Conservation (phyloP, 1,140 invertebrate species). For the Aphelinus certus region DNA sequence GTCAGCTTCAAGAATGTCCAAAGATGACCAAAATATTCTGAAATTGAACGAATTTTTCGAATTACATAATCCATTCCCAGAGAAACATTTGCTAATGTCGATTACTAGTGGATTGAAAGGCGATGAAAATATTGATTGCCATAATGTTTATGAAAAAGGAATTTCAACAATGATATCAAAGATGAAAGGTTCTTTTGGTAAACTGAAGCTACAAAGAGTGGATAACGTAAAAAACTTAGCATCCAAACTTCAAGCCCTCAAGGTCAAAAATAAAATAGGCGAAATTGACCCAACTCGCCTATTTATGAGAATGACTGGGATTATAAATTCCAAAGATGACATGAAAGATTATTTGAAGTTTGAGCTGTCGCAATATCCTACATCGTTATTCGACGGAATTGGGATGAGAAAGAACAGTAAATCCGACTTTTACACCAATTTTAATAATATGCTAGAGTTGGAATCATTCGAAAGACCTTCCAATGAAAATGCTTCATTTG, state of each 20-base stretch:
- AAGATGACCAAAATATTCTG: constrained; percentile 44
- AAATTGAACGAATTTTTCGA: constrained; percentile 46
- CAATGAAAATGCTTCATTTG: constrained; percentile 3
- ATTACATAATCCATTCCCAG: constrained; percentile 38
- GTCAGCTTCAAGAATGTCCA: constrained; percentile 42
- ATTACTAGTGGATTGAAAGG: constrained; percentile 41
- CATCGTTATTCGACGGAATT: constrained; percentile 43
- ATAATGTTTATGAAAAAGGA: constrained; percentile 35
- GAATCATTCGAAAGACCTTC: neutral
- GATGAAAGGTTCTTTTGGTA: neutral
- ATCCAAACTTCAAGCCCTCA: neutral
- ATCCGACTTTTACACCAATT: constrained; percentile 41
- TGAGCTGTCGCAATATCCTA: constrained; percentile 45
- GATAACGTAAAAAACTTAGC: constrained; percentile 31
- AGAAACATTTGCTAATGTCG: neutral
- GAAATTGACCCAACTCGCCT: constrained; percentile 17
- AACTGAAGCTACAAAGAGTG: constrained; percentile 35
- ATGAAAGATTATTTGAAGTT: constrained; percentile 41
- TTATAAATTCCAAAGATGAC: constrained; percentile 41
- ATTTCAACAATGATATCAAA: neutral
- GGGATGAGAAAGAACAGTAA: constrained; percentile 43
- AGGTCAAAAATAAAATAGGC: constrained; percentile 22
- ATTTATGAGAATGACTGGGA: constrained; percentile 42
- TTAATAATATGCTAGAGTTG: neutral
- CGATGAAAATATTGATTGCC: constrained; percentile 39